Percentiles rank a stretch among this genome's conserved stretches.
Evolutionary conservation across 2,888 invertebrate species (phyloP).

Genomic region (Itoplectis maculator): DNA sequence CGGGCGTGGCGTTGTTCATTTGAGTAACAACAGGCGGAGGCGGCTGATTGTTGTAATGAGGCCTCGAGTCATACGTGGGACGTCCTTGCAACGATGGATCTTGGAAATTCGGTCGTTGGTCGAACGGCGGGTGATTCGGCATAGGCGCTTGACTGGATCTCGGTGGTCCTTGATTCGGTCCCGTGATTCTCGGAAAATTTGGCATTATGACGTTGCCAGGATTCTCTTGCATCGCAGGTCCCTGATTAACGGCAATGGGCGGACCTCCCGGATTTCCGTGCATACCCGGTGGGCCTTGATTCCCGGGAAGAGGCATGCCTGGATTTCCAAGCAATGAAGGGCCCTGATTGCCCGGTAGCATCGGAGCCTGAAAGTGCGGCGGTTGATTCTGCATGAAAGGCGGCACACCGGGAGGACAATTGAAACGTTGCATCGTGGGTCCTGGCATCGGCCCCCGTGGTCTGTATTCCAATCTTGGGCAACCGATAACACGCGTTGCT

Average conservation of each 20-base stretch:
- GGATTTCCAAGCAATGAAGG: constrained; percentile 73
- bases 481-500: constrained; percentile 72
- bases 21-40: constrained; percentile 37
- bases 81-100: constrained; percentile 74
- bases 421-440: constrained; percentile 70
- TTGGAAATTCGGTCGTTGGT: constrained; percentile 77
- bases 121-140: constrained; percentile 74
- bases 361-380: constrained; percentile 72
- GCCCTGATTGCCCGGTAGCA: constrained; percentile 72
- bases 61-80: constrained; percentile 62
- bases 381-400: constrained; percentile 71
- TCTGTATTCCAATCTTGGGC: constrained; percentile 76
- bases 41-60: constrained; percentile 57
- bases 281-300: constrained; percentile 59
- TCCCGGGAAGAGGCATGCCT: constrained; percentile 65
- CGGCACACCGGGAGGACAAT: constrained; percentile 73
- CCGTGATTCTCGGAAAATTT: constrained; percentile 73
- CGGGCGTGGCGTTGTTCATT: constrained; percentile 57
- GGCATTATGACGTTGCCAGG: constrained; percentile 73
- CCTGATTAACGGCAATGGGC: constrained; percentile 70
- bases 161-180: constrained; percentile 71
- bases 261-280: constrained; percentile 61
- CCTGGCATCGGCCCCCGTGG: constrained; percentile 73
- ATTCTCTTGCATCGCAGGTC: constrained; percentile 69
- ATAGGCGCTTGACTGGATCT: constrained; percentile 71